Evolutionary conservation across 2,888 invertebrate genomes (phyloP).

Genomic region (Netelia melanura): DNA sequence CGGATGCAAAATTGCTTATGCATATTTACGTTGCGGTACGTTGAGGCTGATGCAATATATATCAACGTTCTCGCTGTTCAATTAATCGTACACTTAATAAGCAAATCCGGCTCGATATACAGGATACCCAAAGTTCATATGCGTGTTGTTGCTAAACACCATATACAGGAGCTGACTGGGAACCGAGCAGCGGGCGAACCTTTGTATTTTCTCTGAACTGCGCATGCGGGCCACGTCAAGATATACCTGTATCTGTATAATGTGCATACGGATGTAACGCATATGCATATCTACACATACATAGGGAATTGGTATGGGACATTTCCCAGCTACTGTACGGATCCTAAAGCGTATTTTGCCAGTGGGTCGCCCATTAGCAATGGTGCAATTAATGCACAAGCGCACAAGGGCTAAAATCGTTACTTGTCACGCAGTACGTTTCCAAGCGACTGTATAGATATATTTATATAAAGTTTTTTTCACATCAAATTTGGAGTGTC

Average conservation of each 20-base stretch:
- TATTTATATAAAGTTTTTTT: slow-evolving; percentile 29
- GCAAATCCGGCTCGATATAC: slow-evolving; percentile 57
- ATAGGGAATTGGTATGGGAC: too few species aligned
- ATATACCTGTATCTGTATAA: too few species aligned
- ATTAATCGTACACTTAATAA: slow-evolving; percentile 69
- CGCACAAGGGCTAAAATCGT: neutral
- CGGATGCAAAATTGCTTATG: slow-evolving; percentile 55
- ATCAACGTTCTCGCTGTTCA: slow-evolving; percentile 61
- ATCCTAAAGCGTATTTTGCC: neutral
- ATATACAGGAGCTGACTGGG: too few species aligned
- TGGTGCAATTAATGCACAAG: slow-evolving; percentile 33
- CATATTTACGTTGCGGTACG: slow-evolving; percentile 45
- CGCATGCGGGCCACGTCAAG: too few species aligned
- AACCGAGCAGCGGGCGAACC: too few species aligned
- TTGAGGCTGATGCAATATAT: neutral
- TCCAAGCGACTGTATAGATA: too few species aligned
- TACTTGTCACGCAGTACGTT: neutral
- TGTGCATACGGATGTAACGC: too few species aligned
- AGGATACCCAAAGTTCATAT: too few species aligned
- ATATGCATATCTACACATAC: too few species aligned
- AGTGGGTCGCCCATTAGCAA: neutral
- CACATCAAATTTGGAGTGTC: neutral
- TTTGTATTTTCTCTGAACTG: too few species aligned
- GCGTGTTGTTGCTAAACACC: too few species aligned
- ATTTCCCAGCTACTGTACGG: too few species aligned